Percentiles rank a stretch among this genome's conserved stretches.
These are phyloP conservation scores for Helobdella robusta DNA, from an alignment of 2,888 invertebrate species.

Conservation along the genomic window DNA sequence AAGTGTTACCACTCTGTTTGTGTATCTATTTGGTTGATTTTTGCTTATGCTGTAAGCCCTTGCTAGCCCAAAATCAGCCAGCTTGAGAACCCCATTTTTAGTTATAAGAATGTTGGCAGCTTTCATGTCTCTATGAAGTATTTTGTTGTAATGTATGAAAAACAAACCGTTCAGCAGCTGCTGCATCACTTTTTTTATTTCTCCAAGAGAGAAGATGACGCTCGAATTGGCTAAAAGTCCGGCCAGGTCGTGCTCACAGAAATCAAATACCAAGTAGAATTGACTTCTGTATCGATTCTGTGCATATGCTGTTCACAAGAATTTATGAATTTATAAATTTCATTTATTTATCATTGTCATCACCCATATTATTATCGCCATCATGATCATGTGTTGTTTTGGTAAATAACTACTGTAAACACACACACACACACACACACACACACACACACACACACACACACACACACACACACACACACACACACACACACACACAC, in stretches of 20 bases:
- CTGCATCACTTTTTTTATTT: slow-evolving; percentile 65
- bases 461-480: no score
- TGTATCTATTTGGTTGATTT: slow-evolving; percentile 88
- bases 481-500: no score
- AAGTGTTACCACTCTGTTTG: slow-evolving; percentile 92
- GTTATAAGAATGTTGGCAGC: slow-evolving; percentile 95
- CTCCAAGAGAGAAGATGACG: slow-evolving; percentile 88
- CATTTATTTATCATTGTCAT: no score
- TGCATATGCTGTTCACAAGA: slow-evolving; percentile 60
- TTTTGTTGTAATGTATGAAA: slow-evolving; percentile 83
- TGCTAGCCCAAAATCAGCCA: slow-evolving; percentile 95
- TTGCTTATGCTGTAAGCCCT: slow-evolving; percentile 82
- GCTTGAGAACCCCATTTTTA: slow-evolving; percentile 72
- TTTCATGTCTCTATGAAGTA: slow-evolving; percentile 71
- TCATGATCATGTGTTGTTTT: no score
- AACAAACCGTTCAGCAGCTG: slow-evolving; percentile 78
- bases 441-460: no score
- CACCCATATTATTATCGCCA: no score
- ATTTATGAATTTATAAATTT: no score
- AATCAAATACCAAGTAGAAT: slow-evolving; percentile 92
- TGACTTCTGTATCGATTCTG: slow-evolving; percentile 72
- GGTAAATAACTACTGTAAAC: no score
- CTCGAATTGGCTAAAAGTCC: slow-evolving; percentile 86
- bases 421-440: no score
- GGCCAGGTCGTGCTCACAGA: slow-evolving; percentile 95